A percentile compares a stretch with the other conserved stretches of the same genome.
These are phyloP conservation scores for Eledona agricola DNA, from an alignment of 2,888 invertebrate species.

Conservation along the genomic window DNA sequence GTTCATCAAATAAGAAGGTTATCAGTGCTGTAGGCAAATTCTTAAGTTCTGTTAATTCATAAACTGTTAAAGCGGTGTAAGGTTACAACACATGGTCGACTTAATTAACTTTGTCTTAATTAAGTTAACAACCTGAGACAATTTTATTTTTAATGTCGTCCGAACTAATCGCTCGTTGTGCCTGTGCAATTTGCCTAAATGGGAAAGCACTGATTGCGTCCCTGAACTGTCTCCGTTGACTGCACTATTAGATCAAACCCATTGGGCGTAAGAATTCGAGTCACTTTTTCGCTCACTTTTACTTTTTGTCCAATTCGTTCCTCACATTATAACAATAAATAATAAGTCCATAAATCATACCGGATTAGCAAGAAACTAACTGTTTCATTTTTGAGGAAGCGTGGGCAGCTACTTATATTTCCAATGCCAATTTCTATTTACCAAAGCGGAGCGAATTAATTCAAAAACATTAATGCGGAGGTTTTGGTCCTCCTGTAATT, in stretches of 20 bases:
- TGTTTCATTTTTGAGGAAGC: slow-evolving; percentile 6
- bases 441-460: too few species aligned
- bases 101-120: too few species aligned
- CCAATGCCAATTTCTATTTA: too few species aligned
- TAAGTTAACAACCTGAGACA: too few species aligned
- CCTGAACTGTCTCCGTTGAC: slow-evolving; percentile 31
- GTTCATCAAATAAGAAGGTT: too few species aligned
- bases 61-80: too few species aligned
- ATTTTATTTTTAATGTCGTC: not conserved
- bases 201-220: slow-evolving; percentile 23
- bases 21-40: too few species aligned
- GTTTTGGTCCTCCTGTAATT: slow-evolving; percentile 25
- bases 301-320: slow-evolving; percentile 13
- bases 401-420: too few species aligned
- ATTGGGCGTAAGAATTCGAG: slow-evolving; percentile 26
- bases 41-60: too few species aligned
- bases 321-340: slow-evolving; percentile 8
- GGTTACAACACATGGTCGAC: too few species aligned
- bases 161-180: slow-evolving; percentile 1
- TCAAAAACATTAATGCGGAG: too few species aligned
- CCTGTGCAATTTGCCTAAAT: slow-evolving; percentile 9
- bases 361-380: slow-evolving; percentile 2
- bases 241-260: slow-evolving; percentile 18
- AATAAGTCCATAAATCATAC: slow-evolving; percentile 17
- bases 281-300: slow-evolving; percentile 18